Base-by-base conservation (phyloP, 92 coral and sea anemone species). In the Ricordea florida region DNA sequence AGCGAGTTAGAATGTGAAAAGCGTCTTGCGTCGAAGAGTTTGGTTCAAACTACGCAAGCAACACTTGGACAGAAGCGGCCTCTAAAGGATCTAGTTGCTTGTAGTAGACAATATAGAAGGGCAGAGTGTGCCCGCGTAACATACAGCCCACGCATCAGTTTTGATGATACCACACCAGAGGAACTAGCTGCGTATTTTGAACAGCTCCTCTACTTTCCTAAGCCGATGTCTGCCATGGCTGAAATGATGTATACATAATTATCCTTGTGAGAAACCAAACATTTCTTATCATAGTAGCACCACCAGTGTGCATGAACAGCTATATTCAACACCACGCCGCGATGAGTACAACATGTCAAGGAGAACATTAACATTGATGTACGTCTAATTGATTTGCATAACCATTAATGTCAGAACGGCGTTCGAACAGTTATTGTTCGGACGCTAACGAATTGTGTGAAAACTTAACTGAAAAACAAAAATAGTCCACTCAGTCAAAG, bases 221-320 rank as follows among this genome's bases (percentile, higher is more conserved):
- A 96, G 51, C 97, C 99, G 10, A 96, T 96, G 99, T 96, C 99
- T 11, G 96, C 97, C 9, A 96, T 96, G 99, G 99, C 99, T 6
- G 99, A 96, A 69, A 96, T 96, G 99, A 92, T 96, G 99, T 96
- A 96, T 56, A 94, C 98, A 15, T 94, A 79, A 66, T 41, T 53
- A 6, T 17, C 0, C 13, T n/a, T n/a, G n/a, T n/a, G n/a, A n/a
- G n/a, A n/a, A n/a, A n/a, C n/a, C n/a, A n/a, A n/a, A n/a, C n/a
- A n/a, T n/a, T n/a, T n/a, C n/a, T n/a, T n/a, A n/a, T n/a, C n/a
- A n/a, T n/a, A n/a, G n/a, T n/a, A n/a, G n/a, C n/a, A n/a, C n/a
- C n/a, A n/a, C n/a, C n/a, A n/a, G n/a, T n/a, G n/a, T n/a, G n/a
- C n/a, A n/a, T n/a, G n/a, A n/a, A n/a, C n/a, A n/a, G n/a, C n/a